Conservation (phyloP, 1,140 invertebrate species). For the Drosophila biarmipes region DNA sequence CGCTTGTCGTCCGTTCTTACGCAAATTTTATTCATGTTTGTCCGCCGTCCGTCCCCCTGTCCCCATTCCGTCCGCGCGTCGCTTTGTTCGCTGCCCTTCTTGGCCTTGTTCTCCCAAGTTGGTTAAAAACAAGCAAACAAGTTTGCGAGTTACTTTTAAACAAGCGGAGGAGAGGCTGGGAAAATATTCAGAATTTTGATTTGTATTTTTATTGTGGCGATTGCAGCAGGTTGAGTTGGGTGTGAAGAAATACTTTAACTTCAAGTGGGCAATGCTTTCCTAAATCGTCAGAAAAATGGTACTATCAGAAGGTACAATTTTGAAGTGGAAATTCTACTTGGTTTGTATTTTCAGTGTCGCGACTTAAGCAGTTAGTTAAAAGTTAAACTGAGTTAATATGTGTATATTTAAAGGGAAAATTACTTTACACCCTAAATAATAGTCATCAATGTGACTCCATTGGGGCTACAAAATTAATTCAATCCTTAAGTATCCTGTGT, state of each 20-base stretch:
- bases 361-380: background rate
- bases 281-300: too few species aligned
- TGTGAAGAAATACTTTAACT: background rate
- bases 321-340: too few species aligned
- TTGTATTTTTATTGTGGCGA: conserved; percentile 14
- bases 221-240: background rate
- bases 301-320: too few species aligned
- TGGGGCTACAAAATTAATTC: too few species aligned
- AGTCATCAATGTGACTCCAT: too few species aligned
- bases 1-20: conserved; percentile 74
- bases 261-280: too few species aligned
- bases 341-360: background rate
- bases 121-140: conserved; percentile 22
- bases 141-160: conserved; percentile 11
- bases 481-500: too few species aligned
- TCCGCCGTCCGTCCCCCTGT: conserved; percentile 20
- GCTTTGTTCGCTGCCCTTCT: conserved; percentile 28
- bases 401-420: too few species aligned
- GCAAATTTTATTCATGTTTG: conserved; percentile 81
- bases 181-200: conserved; percentile 23
- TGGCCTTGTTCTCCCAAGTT: conserved; percentile 9
- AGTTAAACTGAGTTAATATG: background rate
- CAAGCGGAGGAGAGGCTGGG: background rate
- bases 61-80: conserved; percentile 5
- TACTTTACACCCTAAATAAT: too few species aligned